Evolutionary conservation across 2,888 invertebrate genomes (phyloP).

Genomic region (Tyria jacobaeae): DNA sequence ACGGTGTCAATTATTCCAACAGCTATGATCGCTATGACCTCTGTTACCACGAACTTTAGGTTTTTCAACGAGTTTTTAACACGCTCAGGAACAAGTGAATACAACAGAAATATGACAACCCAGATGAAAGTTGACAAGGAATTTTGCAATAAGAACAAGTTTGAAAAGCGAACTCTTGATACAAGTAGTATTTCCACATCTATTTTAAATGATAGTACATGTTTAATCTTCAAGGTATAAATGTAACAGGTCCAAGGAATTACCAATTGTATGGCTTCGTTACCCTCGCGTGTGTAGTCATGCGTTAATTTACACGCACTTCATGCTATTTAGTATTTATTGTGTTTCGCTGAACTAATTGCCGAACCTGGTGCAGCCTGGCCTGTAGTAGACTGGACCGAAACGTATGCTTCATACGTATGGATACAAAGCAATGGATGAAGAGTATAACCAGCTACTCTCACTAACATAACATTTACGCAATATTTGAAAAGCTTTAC

Average conservation of each 20-base stretch:
- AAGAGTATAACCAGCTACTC: no score
- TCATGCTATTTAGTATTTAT: slow-evolving; percentile 45
- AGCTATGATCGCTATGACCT: no score
- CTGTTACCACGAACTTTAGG: not conserved
- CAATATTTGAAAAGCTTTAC: no score
- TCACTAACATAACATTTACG: no score
- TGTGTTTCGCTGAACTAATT: slow-evolving; percentile 36
- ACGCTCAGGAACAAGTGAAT: not conserved
- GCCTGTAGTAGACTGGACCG: not conserved
- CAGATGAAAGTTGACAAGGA: no score
- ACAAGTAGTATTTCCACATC: slow-evolving; percentile 11
- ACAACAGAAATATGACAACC: no score
- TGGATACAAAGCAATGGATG: no score
- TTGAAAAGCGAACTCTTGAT: not conserved
- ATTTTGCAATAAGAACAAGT: no score
- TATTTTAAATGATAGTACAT: not conserved
- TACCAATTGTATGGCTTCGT: slow-evolving; percentile 52
- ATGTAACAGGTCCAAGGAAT: slow-evolving; percentile 47
- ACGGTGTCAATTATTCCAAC: no score
- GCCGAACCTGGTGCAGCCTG: slow-evolving; percentile 9
- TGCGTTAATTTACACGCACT: slow-evolving; percentile 54
- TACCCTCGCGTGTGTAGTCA: slow-evolving; percentile 49
- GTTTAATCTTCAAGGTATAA: slow-evolving; percentile 30
- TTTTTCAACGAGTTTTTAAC: not conserved
- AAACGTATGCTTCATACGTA: no score